Evolutionary conservation across 2,113 vertebrate genomes (phyloP).

Genomic region (Nansenia antarctica): DNA sequence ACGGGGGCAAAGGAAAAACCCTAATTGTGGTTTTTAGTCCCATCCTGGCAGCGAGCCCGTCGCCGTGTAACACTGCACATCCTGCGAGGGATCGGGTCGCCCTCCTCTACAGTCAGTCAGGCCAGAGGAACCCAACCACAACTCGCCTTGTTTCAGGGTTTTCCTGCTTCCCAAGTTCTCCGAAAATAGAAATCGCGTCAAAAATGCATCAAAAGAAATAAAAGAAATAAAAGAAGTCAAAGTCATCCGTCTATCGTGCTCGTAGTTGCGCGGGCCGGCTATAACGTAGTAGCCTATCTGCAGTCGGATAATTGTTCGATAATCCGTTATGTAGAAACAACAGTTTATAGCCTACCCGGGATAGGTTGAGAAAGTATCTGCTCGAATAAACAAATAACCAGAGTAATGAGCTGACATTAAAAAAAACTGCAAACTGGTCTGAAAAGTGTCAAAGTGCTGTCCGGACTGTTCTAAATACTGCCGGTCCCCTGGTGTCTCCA

Average conservation of each 20-base stretch:
- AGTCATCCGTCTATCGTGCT: no score
- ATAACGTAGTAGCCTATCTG: neutral
- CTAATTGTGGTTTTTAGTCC: neutral
- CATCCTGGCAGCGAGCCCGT: conserved; percentile 22
- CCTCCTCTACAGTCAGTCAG: neutral
- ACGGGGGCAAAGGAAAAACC: neutral
- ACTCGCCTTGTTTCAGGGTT: neutral
- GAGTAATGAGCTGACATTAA: no score
- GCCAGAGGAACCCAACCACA: neutral
- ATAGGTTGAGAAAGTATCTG: no score
- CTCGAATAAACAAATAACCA: no score
- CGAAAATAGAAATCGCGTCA: neutral
- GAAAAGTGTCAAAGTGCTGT: no score
- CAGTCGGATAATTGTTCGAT: no score
- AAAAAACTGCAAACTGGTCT: no score
- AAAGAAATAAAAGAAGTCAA: neutral
- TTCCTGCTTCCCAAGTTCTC: neutral
- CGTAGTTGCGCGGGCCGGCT: neutral
- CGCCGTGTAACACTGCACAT: conserved; percentile 13
- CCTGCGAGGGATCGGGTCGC: neutral
- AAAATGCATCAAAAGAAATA: neutral
- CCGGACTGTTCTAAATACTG: no score
- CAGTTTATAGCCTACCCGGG: no score
- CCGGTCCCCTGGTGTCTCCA: no score
- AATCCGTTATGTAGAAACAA: no score